Evolutionary conservation across 2,888 invertebrate genomes (phyloP), one percentile per base, ranked within the genome.

Genomic region (Coenonympha arcania): DNA sequence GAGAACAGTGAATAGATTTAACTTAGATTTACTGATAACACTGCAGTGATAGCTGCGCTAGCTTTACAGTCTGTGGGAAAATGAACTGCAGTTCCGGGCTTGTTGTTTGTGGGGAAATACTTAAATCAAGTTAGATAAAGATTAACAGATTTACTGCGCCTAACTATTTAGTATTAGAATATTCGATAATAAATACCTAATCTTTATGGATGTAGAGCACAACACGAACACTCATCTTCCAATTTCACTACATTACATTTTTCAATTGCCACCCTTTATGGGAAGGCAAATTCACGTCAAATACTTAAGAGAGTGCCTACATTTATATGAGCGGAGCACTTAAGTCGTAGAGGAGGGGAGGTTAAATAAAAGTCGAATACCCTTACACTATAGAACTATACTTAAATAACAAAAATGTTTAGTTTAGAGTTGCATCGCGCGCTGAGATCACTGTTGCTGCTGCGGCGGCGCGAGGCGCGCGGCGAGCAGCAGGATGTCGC

Each of bases 401-500:
- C 76, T 83, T 68, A 66, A 66, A 68, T 81, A 82, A 82, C 77
- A 79, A 80, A 78, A 58, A 30, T 13, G 16, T 13, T 4, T 9
- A n/a, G 24, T 34, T 19, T 48, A 58, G 54, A 47, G 56, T 60
- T 55, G 61, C 61, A 63, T 60, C 55, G 61, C 61, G 64, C 64
- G 67, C 68, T 72, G 71, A 71, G 80, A 84, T 84, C 81, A 85
- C 84, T 84, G 83, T 79, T 77, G 74, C 69, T 74, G 77, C 68
- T 72, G 76, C 58, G 80, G 79, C 54, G 85, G 80, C 28, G 79
- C 90, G 63, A 95, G 90, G 76, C 96, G 95, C 67, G 94, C 94
- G 90, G 96, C 96, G 68, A 95, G 88, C 87, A 95, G 92, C 42
- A 97, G 87, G 71, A 97, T 97, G 79, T 97, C 96, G 74, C 96